Conservation (phyloP, 2,888 invertebrate genomes). For the Imbricaverruca yamaguchii region DNA sequence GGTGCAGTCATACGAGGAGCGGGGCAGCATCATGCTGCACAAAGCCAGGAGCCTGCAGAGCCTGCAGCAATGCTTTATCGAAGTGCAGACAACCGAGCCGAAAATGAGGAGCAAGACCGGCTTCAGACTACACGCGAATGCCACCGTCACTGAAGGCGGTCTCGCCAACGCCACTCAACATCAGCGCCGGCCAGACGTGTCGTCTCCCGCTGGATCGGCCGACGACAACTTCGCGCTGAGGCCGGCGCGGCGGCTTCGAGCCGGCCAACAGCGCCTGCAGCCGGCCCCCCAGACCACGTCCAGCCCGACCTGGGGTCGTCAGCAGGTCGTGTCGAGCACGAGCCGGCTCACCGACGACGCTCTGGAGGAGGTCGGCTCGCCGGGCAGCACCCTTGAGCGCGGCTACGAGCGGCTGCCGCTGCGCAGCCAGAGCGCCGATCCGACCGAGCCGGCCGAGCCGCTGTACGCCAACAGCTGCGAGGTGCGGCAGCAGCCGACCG, state of each 20-base stretch:
- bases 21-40: neutral
- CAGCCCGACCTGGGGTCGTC: neutral
- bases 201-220: neutral
- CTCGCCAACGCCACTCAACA: neutral
- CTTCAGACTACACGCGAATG: neutral
- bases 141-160: neutral
- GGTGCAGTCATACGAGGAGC: neutral
- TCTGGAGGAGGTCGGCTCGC: neutral
- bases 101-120: neutral
- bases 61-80: neutral
- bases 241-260: neutral
- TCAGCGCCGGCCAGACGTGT: neutral
- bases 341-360: neutral
- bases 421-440: neutral
- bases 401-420: slow-evolving; percentile 11
- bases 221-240: slow-evolving; percentile 1
- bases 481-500: neutral
- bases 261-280: neutral
- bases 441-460: neutral
- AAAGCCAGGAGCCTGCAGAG: neutral
- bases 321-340: neutral
- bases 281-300: no score
- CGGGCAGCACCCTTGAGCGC: slow-evolving; percentile 3
- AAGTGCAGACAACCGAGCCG: neutral
- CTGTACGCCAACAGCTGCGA: neutral